A percentile compares a stretch with the other conserved stretches of the same genome.
phyloP scores from a whole-genome alignment of 2,797 vertebrate species.

The Chrysocyon brachyurus region DNA sequence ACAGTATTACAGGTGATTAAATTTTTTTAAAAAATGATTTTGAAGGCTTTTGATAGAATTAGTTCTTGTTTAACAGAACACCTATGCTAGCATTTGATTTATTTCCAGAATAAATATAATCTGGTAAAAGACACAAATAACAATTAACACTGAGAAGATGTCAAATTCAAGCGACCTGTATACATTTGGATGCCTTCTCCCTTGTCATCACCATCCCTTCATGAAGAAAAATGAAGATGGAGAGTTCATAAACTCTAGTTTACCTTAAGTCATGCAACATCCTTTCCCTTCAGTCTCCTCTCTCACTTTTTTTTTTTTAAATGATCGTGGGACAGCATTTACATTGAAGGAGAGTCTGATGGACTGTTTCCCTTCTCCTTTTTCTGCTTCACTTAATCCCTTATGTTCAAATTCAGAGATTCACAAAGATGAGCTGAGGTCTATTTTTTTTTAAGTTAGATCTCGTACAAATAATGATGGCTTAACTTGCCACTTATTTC shows the following conservation, averaged over 20 bases:
- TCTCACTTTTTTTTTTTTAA: not conserved
- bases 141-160: not conserved
- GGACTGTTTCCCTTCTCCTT: not conserved
- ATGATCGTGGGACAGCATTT: not conserved
- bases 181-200: not conserved
- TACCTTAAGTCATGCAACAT: not conserved
- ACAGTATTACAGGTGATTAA: not conserved
- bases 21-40: not conserved
- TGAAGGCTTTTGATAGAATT: constrained; percentile 39
- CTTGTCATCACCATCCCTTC: not conserved
- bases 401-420: not conserved
- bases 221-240: not conserved
- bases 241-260: not conserved
- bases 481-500: not conserved
- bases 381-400: not conserved
- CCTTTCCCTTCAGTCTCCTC: not conserved
- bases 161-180: not conserved
- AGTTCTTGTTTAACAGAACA: constrained; percentile 59
- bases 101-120: constrained; percentile 53
- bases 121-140: not conserved
- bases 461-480: not conserved
- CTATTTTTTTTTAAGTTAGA: not conserved
- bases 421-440: no score
- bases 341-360: not conserved
- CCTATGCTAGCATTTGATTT: constrained; percentile 5